These are phyloP conservation scores for Lasioglossum morio DNA, from an alignment of 2,888 invertebrate genomes.

Conservation along the genomic window DNA sequence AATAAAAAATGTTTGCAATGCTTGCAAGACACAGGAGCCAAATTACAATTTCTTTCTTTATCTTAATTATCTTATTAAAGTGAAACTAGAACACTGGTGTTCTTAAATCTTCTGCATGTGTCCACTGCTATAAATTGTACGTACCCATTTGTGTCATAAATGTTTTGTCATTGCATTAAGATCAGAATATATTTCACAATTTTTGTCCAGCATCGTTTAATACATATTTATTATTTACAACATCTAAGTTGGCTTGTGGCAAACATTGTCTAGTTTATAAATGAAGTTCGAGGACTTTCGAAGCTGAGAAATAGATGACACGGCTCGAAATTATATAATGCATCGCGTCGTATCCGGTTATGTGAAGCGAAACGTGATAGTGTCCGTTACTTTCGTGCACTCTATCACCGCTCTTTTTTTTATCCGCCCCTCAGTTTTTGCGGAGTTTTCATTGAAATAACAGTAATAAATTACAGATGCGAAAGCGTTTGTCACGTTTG, in stretches of 20 bases:
- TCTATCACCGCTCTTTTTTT: conserved; percentile 4
- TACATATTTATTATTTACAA: too few species aligned
- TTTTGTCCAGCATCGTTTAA: not conserved
- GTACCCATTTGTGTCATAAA: too few species aligned
- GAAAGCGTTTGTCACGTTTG: conserved; percentile 48
- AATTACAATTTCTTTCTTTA: too few species aligned
- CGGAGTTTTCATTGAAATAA: conserved; percentile 41
- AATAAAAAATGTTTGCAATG: too few species aligned
- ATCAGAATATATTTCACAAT: not conserved
- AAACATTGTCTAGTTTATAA: not conserved
- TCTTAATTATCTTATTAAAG: too few species aligned
- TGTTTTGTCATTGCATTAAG: not conserved
- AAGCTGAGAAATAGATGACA: not conserved
- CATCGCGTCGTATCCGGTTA: not conserved
- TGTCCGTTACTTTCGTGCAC: conserved; percentile 16
- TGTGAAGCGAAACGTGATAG: conserved; percentile 7
- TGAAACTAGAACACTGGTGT: too few species aligned
- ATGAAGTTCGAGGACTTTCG: not conserved
- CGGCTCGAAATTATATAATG: conserved; percentile 2
- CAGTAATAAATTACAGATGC: conserved; percentile 41
- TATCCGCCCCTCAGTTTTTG: not conserved
- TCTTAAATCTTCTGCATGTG: too few species aligned
- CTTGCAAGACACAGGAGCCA: too few species aligned
- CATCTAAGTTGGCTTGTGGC: not conserved
- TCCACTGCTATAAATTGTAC: too few species aligned